Evolutionary conservation across 2,113 vertebrate species (phyloP), one percentile per base, ranked within the genome.

Genomic region (Bungarus multicinctus): DNA sequence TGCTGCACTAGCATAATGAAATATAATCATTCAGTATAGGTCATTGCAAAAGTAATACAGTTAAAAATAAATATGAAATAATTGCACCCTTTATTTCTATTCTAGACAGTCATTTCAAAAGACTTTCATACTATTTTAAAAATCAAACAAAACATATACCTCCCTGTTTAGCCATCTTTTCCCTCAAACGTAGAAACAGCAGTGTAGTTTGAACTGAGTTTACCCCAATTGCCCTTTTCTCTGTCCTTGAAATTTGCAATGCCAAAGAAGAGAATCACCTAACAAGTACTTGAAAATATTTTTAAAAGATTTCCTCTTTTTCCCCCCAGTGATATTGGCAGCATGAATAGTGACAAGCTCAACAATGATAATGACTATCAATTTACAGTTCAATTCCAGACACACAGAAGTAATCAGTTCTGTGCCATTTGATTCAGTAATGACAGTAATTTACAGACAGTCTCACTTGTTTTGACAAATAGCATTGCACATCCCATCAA

Each of bases 381-480:
- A 88, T 90, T 10, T 74, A 0, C 64, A 93, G 94, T 90, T 92
- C 87, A 64, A 34, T 93, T 53, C 47, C 53, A 92, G 85, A 88
- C 88, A 88, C 45, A 85, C 92, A 93, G 91, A 88, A 89, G 93
- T 94, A 94, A 90, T 97, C 90, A 89, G 93, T 95, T 94, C 95
- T 96, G 88, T 58, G 55, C 93, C 90, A 93, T 96, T 97, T 96
- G 94, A 90, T 96, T 96, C 94, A 94, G 94, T 94, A 96, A 96
- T 95, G 94, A 92, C 90, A 88, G 93, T 96, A 96, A 96, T 96
- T 97, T 92, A 89, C 90, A 92, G 91, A 11, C 2, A 90, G 14
- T 12, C 27, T 95, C 45, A 64, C 12, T 92, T 92, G 92, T 96
- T 95, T 94, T 95, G 93, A 94, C 87, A 94, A 89, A 93, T 93